These are phyloP conservation scores for Okapia johnstoni DNA, from an alignment of 2,113 vertebrate genomes.

Conservation along the genomic window DNA sequence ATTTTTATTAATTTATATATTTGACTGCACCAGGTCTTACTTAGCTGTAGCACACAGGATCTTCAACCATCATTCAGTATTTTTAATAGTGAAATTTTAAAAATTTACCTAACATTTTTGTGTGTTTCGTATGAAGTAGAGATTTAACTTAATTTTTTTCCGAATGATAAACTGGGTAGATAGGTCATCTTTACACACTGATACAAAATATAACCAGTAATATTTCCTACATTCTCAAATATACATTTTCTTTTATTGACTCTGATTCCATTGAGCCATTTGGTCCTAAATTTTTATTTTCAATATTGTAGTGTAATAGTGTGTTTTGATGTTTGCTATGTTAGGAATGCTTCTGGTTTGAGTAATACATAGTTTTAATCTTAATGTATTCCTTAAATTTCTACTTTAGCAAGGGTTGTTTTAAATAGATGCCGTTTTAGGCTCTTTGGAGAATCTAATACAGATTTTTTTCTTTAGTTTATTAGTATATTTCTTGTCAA, in stretches of 20 bases:
- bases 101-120: background rate
- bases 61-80: background rate
- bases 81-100: background rate
- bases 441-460: background rate
- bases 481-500: background rate
- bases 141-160: background rate
- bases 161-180: background rate
- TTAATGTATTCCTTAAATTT: background rate
- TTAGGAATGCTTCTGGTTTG: background rate
- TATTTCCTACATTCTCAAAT: background rate
- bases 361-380: constrained; percentile 2
- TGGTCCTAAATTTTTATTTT: background rate
- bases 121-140: background rate
- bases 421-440: background rate
- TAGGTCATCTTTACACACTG: background rate
- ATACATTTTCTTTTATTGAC: background rate
- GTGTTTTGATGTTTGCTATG: background rate
- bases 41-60: background rate
- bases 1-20: background rate
- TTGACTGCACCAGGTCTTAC: background rate
- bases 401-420: background rate
- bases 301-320: background rate
- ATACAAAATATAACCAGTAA: background rate
- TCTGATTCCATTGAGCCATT: background rate
- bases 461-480: background rate